Conservation (phyloP, 2,888 invertebrate genomes). For the Cephus nigrinus region DNA sequence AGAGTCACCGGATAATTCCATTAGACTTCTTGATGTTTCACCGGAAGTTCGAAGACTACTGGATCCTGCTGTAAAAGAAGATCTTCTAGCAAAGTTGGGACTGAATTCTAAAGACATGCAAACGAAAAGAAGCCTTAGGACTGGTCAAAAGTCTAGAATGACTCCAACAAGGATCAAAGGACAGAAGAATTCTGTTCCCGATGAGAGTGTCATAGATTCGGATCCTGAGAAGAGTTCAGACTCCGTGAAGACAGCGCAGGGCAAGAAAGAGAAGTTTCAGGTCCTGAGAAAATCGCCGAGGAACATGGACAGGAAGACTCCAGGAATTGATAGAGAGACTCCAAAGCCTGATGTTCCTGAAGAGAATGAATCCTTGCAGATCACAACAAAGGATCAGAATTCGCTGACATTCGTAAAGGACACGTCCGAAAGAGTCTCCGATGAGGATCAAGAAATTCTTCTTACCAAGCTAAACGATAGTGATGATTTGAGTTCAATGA, state of each 20-base stretch:
- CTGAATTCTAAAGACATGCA: slow-evolving; percentile 27
- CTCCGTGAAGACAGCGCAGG: neutral
- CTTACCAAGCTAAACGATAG: neutral
- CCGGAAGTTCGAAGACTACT: slow-evolving; percentile 46
- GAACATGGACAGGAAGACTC: slow-evolving; percentile 38
- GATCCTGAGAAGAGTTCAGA: neutral
- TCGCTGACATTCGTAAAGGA: slow-evolving; percentile 8
- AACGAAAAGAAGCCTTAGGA: slow-evolving; percentile 2
- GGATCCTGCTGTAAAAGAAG: slow-evolving; percentile 28
- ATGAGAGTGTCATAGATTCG: neutral
- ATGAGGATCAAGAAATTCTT: neutral
- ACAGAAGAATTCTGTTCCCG: neutral
- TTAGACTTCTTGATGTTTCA: slow-evolving; percentile 35
- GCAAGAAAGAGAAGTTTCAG: slow-evolving; percentile 27
- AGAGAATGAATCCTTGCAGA: neutral
- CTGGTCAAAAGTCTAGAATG: slow-evolving; percentile 3
- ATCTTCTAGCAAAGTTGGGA: slow-evolving; percentile 36
- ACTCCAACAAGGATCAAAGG: slow-evolving; percentile 3
- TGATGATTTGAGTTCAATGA: neutral
- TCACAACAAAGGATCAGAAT: slow-evolving; percentile 6
- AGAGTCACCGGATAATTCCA: slow-evolving; percentile 29
- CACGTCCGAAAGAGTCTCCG: neutral
- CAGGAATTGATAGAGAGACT: neutral
- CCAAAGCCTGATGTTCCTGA: neutral
- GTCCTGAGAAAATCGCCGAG: slow-evolving; percentile 48